Conservation (phyloP, 2,888 invertebrate genomes). For the Arctia plantaginis region DNA sequence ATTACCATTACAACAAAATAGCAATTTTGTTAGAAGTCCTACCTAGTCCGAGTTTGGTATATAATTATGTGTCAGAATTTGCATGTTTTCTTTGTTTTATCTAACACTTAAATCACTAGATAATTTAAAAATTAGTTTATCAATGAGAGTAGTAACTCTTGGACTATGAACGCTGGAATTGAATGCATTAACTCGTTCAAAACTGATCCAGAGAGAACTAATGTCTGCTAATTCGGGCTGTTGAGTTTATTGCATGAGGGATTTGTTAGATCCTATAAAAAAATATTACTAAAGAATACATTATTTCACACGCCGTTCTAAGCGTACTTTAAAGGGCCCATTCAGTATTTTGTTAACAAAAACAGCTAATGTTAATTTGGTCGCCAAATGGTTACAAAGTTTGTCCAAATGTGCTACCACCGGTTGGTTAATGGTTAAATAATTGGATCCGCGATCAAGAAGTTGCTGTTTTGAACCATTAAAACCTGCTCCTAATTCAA, state of each 20-base stretch:
- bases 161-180: constrained; percentile 27
- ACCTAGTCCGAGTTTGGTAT: neutral
- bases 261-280: neutral
- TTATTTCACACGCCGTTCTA: neutral
- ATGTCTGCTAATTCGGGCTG: constrained; percentile 32
- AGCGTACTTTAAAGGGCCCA: neutral
- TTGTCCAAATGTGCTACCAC: neutral
- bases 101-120: neutral
- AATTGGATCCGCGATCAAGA: neutral
- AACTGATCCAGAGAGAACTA: constrained; percentile 42
- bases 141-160: neutral
- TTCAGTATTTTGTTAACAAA: neutral
- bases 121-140: neutral
- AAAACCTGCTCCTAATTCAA: neutral
- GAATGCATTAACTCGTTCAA: constrained; percentile 45
- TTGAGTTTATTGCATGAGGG: constrained; percentile 26
- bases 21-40: neutral
- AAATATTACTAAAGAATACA: neutral
- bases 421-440: neutral
- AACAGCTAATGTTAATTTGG: neutral
- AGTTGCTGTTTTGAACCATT: neutral
- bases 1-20: neutral
- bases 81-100: neutral
- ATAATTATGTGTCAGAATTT: neutral
- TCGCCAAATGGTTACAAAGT: neutral